Evolutionary conservation across 2,113 vertebrate species (phyloP), one percentile per base, ranked within the genome.

Genomic region (Strigops habroptila): DNA sequence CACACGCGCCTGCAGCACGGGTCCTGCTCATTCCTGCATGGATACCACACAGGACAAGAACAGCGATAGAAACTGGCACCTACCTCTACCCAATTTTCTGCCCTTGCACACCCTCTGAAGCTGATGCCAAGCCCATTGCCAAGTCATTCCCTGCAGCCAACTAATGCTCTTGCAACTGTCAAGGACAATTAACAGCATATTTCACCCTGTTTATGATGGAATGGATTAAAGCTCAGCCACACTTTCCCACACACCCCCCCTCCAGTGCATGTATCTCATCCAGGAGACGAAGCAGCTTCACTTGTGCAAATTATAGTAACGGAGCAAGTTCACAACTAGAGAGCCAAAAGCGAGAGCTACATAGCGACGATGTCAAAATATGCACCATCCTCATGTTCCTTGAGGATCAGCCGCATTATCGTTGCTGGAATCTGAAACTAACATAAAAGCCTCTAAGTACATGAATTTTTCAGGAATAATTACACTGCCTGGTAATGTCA

Each of bases 401-500:
- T 22, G 53, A 90, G 82, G 44, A 85, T 60, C 27, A 3, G 18
- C 16, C 53, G 82, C 88, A n/a, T 86, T 64, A 83, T 63, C 73
- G 10, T 6, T 5, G 12, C 82, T 64, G 88, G 90, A 95, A 96
- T 67, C 68, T 75, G 85, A 96, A 91, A 75, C 68, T 59, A 60
- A 88, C 48, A 90, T 33, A 94, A 94, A 95, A 90, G 90, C 90
- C 59, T 93, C 92, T 68, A 70, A 95, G 90, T 31, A 82, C 87
- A 76, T 65, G 75, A 69, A 60, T 94, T 93, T 94, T 88, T 70
- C 93, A 93, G 69, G 76, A 94, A 93, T 94, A 91, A 91, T 92
- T 71, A 57, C 62, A 25, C 43, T 51, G 82, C 83, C 75, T 7
- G 67, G 93, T 27, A 60, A 83, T 37, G 76, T 75, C 86, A 84